Percentiles rank a stretch among this genome's conserved stretches.
Conservation (phyloP, 1,140 invertebrate species). For the Varroa destructor region DNA sequence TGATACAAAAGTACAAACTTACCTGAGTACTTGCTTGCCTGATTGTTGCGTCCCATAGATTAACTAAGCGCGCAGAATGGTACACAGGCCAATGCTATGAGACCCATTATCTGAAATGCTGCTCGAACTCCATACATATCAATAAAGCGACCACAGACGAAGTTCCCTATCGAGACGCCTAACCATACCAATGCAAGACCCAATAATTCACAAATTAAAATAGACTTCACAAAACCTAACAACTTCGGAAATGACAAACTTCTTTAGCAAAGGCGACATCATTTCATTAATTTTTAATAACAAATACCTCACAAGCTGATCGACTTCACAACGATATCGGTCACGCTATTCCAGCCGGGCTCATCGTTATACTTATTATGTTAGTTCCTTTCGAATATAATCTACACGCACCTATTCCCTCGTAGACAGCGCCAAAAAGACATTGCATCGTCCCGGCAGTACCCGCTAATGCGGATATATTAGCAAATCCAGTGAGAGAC, state of each 20-base stretch:
- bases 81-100: neutral
- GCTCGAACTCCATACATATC: neutral
- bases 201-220: neutral
- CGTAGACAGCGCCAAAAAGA: conserved; percentile 1
- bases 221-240: neutral
- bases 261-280: no score
- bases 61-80: neutral
- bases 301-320: no score
- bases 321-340: no score
- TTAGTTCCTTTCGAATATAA: no score
- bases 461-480: neutral
- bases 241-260: no score
- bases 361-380: no score
- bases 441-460: conserved; percentile 16
- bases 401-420: neutral
- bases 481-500: neutral
- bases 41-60: neutral
- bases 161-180: conserved; percentile 6
- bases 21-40: no score
- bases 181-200: neutral
- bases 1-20: no score
- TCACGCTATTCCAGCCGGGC: no score
- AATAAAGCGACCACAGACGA: neutral
- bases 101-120: neutral
- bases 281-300: no score